phyloP scores from a whole-genome alignment of 2,113 vertebrate species.

The Phainopepla nitens region DNA sequence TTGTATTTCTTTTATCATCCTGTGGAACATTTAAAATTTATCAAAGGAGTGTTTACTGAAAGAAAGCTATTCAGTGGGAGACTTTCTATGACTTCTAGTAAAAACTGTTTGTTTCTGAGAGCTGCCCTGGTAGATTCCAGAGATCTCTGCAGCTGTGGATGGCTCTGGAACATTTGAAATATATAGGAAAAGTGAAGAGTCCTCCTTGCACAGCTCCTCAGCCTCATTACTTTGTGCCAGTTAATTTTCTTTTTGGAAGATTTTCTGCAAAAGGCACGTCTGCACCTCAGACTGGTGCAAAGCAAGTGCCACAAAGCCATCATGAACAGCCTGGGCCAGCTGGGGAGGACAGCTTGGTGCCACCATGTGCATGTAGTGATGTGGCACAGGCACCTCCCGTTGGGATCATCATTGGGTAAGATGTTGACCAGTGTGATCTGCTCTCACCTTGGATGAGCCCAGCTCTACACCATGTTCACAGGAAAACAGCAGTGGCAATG shows the following conservation, averaged over 20 bases:
- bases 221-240: not conserved
- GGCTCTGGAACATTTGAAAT: not conserved
- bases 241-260: not conserved
- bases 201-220: not conserved
- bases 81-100: not conserved
- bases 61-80: not conserved
- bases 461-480: not conserved
- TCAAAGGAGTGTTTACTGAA: not conserved
- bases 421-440: not conserved
- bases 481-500: not conserved
- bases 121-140: not conserved
- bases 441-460: not conserved
- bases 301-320: not conserved
- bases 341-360: not conserved
- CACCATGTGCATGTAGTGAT: accelerated
- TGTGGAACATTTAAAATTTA: not conserved
- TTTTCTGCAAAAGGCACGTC: not conserved
- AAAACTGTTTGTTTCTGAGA: not conserved
- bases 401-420: not conserved
- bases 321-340: not conserved
- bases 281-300: not conserved
- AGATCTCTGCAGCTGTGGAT: not conserved
- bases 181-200: not conserved
- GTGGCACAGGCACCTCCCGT: not conserved
- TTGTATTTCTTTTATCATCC: not conserved